phyloP scores from a whole-genome alignment of 2,113 vertebrate species.

The Pseudois nayaur region DNA sequence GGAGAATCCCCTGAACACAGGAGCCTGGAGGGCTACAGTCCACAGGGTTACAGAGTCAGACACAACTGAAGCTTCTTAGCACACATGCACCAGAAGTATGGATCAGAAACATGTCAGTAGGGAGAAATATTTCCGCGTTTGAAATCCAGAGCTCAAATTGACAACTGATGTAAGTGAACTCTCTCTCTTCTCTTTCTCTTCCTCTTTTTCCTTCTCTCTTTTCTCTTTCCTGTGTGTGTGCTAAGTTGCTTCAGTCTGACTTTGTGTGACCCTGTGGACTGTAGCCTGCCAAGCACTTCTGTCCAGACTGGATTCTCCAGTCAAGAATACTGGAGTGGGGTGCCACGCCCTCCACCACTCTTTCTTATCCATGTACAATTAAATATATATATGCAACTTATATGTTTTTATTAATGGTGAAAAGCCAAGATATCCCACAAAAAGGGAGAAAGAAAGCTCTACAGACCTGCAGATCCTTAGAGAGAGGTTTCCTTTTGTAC shows the following conservation, averaged over 20 bases:
- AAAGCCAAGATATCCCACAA: neutral
- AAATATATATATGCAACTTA: neutral
- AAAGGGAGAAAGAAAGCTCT: neutral
- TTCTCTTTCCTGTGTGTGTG: fast-evolving
- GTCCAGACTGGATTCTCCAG: neutral
- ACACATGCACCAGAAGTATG: neutral
- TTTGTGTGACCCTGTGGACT: neutral
- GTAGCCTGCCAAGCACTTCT: neutral
- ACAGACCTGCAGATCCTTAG: neutral
- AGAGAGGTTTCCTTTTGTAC: neutral
- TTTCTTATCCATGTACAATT: neutral
- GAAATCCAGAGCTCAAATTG: neutral
- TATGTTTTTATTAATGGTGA: neutral
- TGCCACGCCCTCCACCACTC: neutral
- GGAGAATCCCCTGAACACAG: neutral
- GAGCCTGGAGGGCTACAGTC: neutral
- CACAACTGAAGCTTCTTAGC: neutral
- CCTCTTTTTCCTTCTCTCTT: too few species aligned
- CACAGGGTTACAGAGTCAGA: neutral
- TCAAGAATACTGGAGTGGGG: neutral
- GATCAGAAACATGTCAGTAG: neutral
- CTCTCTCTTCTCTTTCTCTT: neutral
- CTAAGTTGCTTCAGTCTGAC: neutral
- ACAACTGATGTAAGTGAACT: neutral
- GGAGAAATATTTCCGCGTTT: fast-evolving